phyloP scores from a whole-genome alignment of 2,888 invertebrate genomes.

The Erannis defoliaria region DNA sequence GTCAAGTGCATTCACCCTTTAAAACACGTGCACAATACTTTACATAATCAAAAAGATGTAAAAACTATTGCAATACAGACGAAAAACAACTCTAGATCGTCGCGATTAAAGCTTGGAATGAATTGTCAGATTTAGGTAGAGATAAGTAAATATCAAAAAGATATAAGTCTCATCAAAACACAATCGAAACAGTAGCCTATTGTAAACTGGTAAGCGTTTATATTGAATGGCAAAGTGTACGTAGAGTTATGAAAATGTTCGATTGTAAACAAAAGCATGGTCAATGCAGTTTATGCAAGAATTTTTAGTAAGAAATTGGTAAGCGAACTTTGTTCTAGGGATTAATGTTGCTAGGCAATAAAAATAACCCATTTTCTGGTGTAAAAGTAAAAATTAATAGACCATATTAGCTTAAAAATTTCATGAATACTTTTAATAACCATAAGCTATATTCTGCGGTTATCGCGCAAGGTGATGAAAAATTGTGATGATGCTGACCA shows the following conservation, averaged over 20 bases:
- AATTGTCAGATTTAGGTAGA: not conserved
- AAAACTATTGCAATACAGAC: constrained; percentile 26
- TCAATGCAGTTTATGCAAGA: constrained; percentile 2
- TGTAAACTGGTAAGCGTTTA: not conserved
- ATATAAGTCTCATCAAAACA: not conserved
- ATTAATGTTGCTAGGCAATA: not conserved
- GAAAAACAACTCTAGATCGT: constrained; percentile 39
- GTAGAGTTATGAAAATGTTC: not conserved
- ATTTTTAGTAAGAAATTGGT: not conserved
- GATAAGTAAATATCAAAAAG: not conserved
- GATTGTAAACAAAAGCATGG: constrained; percentile 12
- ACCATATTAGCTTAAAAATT: too few species aligned
- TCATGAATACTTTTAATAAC: too few species aligned
- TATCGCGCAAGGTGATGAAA: too few species aligned
- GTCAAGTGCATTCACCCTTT: constrained; percentile 75
- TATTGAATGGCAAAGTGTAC: not conserved
- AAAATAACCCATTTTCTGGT: not conserved
- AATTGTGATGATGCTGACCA: too few species aligned
- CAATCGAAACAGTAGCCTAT: not conserved
- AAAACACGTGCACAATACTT: constrained; percentile 68
- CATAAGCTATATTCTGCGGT: too few species aligned
- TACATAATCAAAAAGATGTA: constrained; percentile 39
- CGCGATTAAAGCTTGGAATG: constrained; percentile 5
- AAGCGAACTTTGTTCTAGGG: not conserved
- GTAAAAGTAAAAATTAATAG: not conserved